Evolutionary conservation across 2,888 invertebrate genomes (phyloP).

Genomic region (Keiferia lycopersicella): DNA sequence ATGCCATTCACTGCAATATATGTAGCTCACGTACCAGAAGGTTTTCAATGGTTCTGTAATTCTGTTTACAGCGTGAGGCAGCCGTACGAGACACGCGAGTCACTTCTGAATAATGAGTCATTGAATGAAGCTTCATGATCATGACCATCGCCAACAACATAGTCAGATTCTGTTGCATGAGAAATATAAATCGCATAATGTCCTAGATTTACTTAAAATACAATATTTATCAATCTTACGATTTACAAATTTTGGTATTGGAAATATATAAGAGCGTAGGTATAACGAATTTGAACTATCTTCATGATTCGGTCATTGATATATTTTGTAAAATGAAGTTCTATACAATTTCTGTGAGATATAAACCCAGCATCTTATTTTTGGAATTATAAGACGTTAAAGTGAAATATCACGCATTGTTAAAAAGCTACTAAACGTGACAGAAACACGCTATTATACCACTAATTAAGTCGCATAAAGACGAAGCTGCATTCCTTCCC

Average conservation of each 20-base stretch:
- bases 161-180: neutral
- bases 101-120: conserved; percentile 10
- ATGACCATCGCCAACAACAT: neutral
- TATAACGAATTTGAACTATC: no score
- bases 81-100: conserved; percentile 14
- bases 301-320: no score
- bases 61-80: conserved; percentile 21
- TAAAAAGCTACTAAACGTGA: neutral
- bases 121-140: neutral
- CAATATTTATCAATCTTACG: no score
- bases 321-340: no score
- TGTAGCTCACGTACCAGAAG: conserved; percentile 3
- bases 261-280: no score
- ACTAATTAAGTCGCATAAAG: conserved; percentile 21
- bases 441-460: neutral
- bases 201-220: no score
- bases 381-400: no score
- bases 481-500: conserved; percentile 27
- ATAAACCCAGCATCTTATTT: no score
- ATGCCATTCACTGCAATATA: conserved; percentile 1
- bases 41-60: conserved; percentile 17
- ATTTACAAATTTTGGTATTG: no score
- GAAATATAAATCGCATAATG: neutral
- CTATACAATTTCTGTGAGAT: no score
- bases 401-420: no score